Percentiles rank a stretch among this genome's conserved stretches.
Evolutionary conservation across 2,113 vertebrate genomes (phyloP).

Genomic region (Chaetodon trifascialis): DNA sequence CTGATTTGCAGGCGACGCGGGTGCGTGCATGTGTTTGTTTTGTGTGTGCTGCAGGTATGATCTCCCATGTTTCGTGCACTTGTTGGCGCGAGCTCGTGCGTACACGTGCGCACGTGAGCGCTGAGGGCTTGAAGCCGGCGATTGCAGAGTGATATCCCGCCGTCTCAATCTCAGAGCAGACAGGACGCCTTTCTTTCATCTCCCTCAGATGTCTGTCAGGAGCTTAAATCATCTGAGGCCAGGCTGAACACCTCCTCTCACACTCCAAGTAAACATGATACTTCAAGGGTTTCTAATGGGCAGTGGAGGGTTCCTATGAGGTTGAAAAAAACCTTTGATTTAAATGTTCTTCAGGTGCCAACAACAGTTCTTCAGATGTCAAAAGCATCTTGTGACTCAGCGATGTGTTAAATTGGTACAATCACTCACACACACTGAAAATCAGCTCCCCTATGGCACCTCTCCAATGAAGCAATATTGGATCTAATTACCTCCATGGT

Average conservation of each 20-base stretch:
- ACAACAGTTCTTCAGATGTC: conserved; percentile 47
- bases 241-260: conserved; percentile 41
- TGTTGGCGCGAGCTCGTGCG: not conserved
- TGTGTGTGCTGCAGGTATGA: not conserved
- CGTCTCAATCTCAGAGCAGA: conserved; percentile 48
- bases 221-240: conserved; percentile 63
- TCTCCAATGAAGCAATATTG: conserved; percentile 51
- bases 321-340: conserved; percentile 48
- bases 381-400: conserved; percentile 47
- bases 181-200: conserved; percentile 71
- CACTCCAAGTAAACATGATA: conserved; percentile 50
- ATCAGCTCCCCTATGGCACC: conserved; percentile 40
- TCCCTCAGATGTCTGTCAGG: conserved; percentile 71
- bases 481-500: conserved; percentile 60
- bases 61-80: not conserved
- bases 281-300: conserved; percentile 54
- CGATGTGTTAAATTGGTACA: conserved; percentile 64
- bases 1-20: not conserved
- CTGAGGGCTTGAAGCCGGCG: conserved; percentile 8
- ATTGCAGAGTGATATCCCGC: conserved; percentile 32
- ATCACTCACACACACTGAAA: conserved; percentile 49
- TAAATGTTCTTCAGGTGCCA: conserved; percentile 44
- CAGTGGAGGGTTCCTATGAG: conserved; percentile 31
- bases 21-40: not conserved
- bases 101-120: not conserved